Base-by-base conservation (phyloP, 2,797 vertebrate genomes). In the Sebastes steindachneri region DNA sequence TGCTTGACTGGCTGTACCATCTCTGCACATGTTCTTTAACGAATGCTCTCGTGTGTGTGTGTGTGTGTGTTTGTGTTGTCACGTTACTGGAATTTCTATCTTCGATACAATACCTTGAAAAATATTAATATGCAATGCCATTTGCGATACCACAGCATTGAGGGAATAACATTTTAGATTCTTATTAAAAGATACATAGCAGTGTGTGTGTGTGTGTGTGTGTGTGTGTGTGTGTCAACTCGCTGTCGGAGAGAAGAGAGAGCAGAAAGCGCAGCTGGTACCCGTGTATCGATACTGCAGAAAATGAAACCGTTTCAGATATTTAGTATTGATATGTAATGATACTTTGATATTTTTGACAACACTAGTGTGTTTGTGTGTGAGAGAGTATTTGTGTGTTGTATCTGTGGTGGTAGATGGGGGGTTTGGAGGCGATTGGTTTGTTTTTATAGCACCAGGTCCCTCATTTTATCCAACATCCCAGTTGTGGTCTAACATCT, bases 401-500 rank as follows among this genome's bases (percentile, higher is more conserved):
- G 3, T 37, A 23, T 62, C 26, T 12, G 9, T 5, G 25, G 21
- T 45, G 26, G 15, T 8, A 25, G 33, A 12, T 7, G 9, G 17
- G 3, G 29, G 10, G 28, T 55, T 28, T 45, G n/a, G 21, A 55
- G 33, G 62, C 2, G 2, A 54, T 9, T 65, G 26, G 63, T 64
- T 59, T 77, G 68, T 66, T 65, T 83, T 76, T 37, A 23, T 10
- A 33, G 53, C 80, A 76, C 64, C 72, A 72, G 72, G 25, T 79
- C 41, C 28, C n/a, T 28, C 21, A 59, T 60, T 57, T 66, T 29
- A 15, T 48, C 3, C 17, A 6, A 7, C 9, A 33, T 71, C 26
- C 26, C 28, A 21, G 31, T 57, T 62, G 9, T 71, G 62, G 11
- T 15, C 9, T 51, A 25, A 60, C 48, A 83, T 41, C 51, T 77